These are phyloP conservation scores for Panzeria rudis DNA, from an alignment of 2,888 invertebrate genomes.

Conservation along the genomic window DNA sequence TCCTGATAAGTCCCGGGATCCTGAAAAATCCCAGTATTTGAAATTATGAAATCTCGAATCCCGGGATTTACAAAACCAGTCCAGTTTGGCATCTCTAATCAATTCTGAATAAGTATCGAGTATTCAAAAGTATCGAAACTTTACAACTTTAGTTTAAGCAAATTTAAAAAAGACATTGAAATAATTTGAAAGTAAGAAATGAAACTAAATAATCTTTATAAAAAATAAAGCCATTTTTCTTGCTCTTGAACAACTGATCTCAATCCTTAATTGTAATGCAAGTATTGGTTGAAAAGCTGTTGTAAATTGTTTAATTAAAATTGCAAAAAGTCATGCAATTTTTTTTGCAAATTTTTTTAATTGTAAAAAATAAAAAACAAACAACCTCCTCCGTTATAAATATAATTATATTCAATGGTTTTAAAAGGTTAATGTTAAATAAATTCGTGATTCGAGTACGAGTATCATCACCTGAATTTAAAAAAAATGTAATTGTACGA, in stretches of 20 bases:
- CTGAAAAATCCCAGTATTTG: too few species aligned
- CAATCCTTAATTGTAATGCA: slow-evolving; percentile 29
- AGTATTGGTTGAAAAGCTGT: slow-evolving; percentile 1
- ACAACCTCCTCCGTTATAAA: slow-evolving; percentile 16
- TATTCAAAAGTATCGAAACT: too few species aligned
- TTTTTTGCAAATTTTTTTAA: slow-evolving; percentile 9
- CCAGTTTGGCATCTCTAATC: too few species aligned
- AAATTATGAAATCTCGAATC: too few species aligned
- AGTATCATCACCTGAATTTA: slow-evolving; percentile 41
- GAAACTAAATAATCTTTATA: too few species aligned
- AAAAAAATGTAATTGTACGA: slow-evolving; percentile 13
- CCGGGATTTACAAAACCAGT: too few species aligned
- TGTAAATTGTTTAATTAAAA: slow-evolving; percentile 37
- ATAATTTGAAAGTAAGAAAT: too few species aligned
- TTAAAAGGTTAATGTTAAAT: slow-evolving; percentile 61
- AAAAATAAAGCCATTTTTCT: neutral
- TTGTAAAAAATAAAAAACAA: neutral
- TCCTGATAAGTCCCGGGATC: too few species aligned
- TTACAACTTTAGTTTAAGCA: too few species aligned
- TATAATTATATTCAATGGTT: slow-evolving; percentile 23
- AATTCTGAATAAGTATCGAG: too few species aligned
- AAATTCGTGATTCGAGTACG: slow-evolving; percentile 31
- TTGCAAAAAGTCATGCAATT: slow-evolving; percentile 39
- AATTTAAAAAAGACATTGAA: too few species aligned
- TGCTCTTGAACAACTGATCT: neutral